A percentile compares a stretch with the other conserved stretches of the same genome.
Conservation (phyloP, 1,140 invertebrate species). For the Rhagoletis pomonella region DNA sequence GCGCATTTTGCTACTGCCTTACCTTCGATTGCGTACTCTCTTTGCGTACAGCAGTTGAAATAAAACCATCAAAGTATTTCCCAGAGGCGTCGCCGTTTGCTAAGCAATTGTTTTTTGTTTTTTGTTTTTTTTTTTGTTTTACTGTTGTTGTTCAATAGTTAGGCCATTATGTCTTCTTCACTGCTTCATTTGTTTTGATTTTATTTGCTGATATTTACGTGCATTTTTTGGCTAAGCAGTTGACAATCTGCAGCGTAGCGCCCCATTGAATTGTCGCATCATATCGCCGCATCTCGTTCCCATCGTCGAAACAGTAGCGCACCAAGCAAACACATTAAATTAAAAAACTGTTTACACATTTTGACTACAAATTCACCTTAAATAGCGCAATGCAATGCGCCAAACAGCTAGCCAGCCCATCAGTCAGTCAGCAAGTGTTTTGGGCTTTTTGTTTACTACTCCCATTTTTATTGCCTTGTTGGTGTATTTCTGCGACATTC, state of each 20-base stretch:
- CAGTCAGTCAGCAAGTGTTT: slow-evolving; percentile 42
- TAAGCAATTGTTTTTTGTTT: background rate
- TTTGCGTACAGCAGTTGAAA: background rate
- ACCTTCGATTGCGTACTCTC: background rate
- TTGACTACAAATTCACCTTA: slow-evolving; percentile 68
- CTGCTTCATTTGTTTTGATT: slow-evolving; percentile 4
- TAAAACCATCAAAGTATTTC: slow-evolving; percentile 12
- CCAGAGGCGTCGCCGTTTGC: background rate
- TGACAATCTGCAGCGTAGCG: background rate
- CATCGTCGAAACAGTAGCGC: slow-evolving; percentile 50
- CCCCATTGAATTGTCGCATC: background rate
- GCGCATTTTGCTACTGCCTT: too few relatives aligned
- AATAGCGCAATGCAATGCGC: slow-evolving; percentile 38
- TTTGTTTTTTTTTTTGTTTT: too few relatives aligned
- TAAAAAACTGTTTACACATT: slow-evolving; percentile 63
- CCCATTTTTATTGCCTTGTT: slow-evolving; percentile 42
- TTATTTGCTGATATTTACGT: slow-evolving; percentile 39
- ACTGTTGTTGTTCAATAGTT: background rate
- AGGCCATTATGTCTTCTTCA: background rate
- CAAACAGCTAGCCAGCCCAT: slow-evolving; percentile 13
- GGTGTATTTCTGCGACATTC: slow-evolving; percentile 30
- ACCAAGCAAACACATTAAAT: slow-evolving; percentile 44
- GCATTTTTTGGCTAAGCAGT: background rate
- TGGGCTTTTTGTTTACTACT: slow-evolving; percentile 29
- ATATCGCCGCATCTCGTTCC: slow-evolving; percentile 15